A percentile compares a stretch with the other conserved stretches of the same genome.
Conservation (phyloP, 92 coral and sea anemone species). For the Bergia puertoricense region DNA sequence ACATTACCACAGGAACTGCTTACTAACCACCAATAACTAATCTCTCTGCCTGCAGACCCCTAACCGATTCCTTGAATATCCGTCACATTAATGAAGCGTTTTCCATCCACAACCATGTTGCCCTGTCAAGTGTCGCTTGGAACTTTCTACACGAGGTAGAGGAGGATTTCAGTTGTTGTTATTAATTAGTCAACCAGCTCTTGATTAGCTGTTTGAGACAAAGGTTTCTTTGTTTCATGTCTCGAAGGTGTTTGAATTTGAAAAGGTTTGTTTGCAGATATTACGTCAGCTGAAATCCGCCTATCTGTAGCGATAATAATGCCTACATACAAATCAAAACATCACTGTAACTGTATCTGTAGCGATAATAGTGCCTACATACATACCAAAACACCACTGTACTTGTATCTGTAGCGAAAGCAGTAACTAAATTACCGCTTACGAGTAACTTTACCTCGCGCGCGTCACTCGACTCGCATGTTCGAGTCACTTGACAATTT, state of each 20-base stretch:
- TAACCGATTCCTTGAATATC: slow-evolving; percentile 69
- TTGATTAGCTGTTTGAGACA: too few relatives aligned
- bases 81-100: slow-evolving; percentile 91
- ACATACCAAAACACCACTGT: not conserved
- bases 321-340: too few relatives aligned
- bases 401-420: not conserved
- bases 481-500: too few relatives aligned
- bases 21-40: not conserved
- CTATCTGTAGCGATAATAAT: too few relatives aligned
- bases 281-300: too few relatives aligned
- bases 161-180: not conserved
- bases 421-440: not conserved
- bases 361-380: not conserved
- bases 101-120: slow-evolving; percentile 81
- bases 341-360: not conserved
- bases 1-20: not conserved
- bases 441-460: too few relatives aligned
- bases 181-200: not conserved
- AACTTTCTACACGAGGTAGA: slow-evolving; percentile 81
- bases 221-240: too few relatives aligned
- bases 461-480: too few relatives aligned
- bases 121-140: slow-evolving; percentile 89
- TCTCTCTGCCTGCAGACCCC: slow-evolving; percentile 51
- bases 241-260: too few relatives aligned
- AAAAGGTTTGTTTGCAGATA: too few relatives aligned